Evolutionary conservation across 2,888 invertebrate species (phyloP).

Genomic region (Linnaemya tessellans): DNA sequence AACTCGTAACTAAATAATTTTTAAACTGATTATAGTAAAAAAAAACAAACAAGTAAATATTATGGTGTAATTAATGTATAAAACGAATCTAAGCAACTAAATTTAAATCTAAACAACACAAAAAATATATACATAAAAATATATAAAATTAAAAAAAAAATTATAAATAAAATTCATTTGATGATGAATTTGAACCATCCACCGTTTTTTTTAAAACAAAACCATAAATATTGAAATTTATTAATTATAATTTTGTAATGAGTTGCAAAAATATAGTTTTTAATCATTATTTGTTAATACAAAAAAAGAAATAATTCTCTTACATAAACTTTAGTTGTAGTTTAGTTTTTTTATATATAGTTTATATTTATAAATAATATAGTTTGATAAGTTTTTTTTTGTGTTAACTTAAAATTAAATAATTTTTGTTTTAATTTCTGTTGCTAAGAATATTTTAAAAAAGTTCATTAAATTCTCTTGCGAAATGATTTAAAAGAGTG

Average conservation of each 20-base stretch:
- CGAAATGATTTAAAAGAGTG: not conserved
- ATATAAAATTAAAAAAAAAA: conserved; percentile 4
- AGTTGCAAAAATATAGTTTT: conserved; percentile 15
- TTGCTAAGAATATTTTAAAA: conserved; percentile 28
- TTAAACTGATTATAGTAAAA: conserved; percentile 46
- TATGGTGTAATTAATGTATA: conserved; percentile 71
- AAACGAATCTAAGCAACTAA: conserved; percentile 64
- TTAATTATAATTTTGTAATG: conserved; percentile 59
- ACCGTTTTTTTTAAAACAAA: conserved; percentile 79
- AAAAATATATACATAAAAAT: not conserved
- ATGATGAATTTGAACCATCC: conserved; percentile 80
- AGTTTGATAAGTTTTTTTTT: conserved; percentile 48
- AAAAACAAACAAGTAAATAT: conserved; percentile 38
- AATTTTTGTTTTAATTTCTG: conserved; percentile 10
- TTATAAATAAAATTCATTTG: conserved; percentile 75
- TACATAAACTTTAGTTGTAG: conserved; percentile 36
- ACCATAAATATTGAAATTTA: conserved; percentile 51
- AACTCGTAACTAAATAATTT: conserved; percentile 71
- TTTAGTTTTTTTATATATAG: conserved; percentile 21
- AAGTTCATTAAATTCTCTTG: not conserved
- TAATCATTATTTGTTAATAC: not conserved
- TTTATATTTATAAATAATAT: not conserved
- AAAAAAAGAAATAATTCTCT: not conserved
- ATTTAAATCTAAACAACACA: conserved; percentile 66
- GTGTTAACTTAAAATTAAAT: conserved; percentile 24